Conservation (phyloP, 2,113 vertebrate species). For the Macquaria ambigua region DNA sequence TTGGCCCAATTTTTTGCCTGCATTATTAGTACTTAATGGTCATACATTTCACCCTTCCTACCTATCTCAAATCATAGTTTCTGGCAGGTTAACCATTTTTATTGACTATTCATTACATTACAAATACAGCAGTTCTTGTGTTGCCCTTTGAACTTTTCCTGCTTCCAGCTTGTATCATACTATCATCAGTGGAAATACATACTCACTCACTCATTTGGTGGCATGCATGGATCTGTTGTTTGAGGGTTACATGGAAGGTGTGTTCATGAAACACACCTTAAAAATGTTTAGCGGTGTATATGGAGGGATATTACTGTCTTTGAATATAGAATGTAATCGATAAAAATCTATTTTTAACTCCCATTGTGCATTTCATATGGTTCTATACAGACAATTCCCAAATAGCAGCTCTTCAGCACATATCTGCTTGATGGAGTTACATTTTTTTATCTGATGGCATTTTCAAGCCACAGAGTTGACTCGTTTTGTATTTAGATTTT, state of each 20-base stretch:
- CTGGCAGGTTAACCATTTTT: no score
- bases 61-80: no score
- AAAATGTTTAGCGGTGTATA: background rate
- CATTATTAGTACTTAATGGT: background rate
- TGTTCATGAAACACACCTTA: background rate
- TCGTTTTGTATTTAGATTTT: background rate
- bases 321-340: background rate
- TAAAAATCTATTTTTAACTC: background rate
- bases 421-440: background rate
- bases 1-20: background rate
- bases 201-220: background rate
- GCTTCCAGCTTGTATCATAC: background rate
- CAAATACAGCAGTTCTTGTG: background rate
- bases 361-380: background rate
- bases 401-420: background rate
- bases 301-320: background rate
- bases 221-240: background rate
- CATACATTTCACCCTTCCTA: no score
- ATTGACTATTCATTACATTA: background rate
- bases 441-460: background rate
- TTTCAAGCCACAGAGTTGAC: background rate
- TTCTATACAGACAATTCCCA: background rate
- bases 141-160: background rate
- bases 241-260: background rate
- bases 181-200: background rate